phyloP scores from a whole-genome alignment of 2,797 vertebrate species.

The Falco peregrinus region DNA sequence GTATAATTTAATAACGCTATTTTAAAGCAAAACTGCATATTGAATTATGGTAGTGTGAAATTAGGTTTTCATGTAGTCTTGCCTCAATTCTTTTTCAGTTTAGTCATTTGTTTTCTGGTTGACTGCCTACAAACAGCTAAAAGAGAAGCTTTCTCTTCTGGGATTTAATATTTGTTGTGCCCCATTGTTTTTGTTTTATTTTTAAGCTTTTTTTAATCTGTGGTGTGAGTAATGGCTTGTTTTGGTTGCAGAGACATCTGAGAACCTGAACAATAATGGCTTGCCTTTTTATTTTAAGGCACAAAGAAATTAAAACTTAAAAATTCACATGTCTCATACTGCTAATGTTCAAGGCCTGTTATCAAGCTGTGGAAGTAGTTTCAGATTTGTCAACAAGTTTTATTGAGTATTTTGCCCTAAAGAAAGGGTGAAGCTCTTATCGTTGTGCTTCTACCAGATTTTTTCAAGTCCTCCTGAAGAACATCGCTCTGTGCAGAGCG shows the following conservation, averaged over 20 bases:
- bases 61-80: background rate
- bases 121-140: background rate
- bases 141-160: background rate
- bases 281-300: background rate
- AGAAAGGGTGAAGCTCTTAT: rapidly evolving
- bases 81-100: background rate
- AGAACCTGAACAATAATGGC: background rate
- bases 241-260: background rate
- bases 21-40: background rate
- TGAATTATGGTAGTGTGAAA: background rate
- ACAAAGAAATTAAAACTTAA: background rate
- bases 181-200: background rate
- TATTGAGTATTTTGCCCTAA: background rate
- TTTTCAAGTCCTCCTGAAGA: background rate
- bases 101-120: background rate
- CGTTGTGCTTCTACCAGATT: background rate
- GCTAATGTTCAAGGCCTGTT: background rate
- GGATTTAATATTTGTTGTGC: background rate
- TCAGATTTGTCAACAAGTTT: background rate
- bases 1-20: background rate
- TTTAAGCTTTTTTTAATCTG: background rate
- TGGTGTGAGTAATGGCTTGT: background rate
- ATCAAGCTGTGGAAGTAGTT: background rate
- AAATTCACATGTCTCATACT: background rate
- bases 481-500: rapidly evolving